Conservation (phyloP, 2,113 vertebrate species). For the Cyanoramphus novaezelandiae region DNA sequence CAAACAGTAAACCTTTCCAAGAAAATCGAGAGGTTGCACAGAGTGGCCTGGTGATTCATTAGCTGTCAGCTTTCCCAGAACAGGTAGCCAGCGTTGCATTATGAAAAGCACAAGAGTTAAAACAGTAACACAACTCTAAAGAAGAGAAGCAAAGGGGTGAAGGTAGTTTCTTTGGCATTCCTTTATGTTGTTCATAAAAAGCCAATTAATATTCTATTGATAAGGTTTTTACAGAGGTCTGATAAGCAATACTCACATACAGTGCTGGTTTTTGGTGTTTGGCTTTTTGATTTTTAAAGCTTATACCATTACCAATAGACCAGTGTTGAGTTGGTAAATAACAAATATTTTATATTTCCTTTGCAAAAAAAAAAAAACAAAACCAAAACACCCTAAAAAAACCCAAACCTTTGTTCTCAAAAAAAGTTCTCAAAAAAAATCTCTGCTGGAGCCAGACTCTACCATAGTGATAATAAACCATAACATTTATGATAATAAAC, state of each 20-base stretch:
- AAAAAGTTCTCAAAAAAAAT: background rate
- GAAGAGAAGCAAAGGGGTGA: background rate
- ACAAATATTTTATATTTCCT: background rate
- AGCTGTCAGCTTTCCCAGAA: conserved; percentile 17
- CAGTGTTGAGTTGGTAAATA: background rate
- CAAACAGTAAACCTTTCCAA: conserved; percentile 9
- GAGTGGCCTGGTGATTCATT: background rate
- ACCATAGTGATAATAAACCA: background rate
- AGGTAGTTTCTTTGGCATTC: background rate
- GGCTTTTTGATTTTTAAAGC: background rate
- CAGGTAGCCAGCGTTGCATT: background rate
- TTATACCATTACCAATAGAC: background rate
- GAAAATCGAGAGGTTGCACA: conserved; percentile 22
- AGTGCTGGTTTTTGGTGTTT: background rate
- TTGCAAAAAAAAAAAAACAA: background rate
- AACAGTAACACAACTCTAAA: background rate
- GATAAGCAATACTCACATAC: background rate
- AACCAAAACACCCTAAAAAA: background rate
- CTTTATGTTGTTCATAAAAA: background rate
- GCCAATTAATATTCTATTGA: background rate
- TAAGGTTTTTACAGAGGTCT: background rate
- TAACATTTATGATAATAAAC: background rate
- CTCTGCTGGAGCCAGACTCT: background rate
- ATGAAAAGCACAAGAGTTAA: conserved; percentile 11
- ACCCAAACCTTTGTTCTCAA: background rate